A percentile compares a stretch with the other conserved stretches of the same genome.
phyloP scores from a whole-genome alignment of 2,113 vertebrate genomes.

The Bagarius yarrelli region DNA sequence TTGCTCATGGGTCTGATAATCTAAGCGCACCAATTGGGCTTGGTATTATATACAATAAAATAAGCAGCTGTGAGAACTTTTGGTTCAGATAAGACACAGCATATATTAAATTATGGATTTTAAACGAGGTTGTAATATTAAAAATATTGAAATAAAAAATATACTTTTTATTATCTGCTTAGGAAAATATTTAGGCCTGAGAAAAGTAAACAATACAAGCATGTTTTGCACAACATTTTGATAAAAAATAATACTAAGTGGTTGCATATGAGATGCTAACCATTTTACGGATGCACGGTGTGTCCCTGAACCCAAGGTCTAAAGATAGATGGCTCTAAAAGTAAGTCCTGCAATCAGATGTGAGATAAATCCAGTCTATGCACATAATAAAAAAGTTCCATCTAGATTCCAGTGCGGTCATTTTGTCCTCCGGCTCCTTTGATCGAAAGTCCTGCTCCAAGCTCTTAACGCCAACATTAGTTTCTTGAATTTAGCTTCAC shows the following conservation, averaged over 20 bases:
- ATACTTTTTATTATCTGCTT: neutral
- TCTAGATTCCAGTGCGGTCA: constrained; percentile 56
- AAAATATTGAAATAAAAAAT: neutral
- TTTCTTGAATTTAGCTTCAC: constrained; percentile 67
- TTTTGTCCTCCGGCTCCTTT: constrained; percentile 61
- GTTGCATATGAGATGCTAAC: neutral
- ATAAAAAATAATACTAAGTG: neutral
- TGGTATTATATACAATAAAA: constrained; percentile 27
- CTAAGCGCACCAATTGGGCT: constrained; percentile 17
- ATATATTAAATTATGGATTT: neutral
- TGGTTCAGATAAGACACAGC: neutral
- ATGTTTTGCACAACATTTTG: neutral
- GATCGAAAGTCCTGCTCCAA: constrained; percentile 63
- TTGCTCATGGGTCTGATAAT: constrained; percentile 39
- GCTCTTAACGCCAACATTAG: constrained; percentile 63
- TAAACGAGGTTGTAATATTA: neutral
- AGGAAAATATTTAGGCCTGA: neutral
- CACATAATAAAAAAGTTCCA: constrained; percentile 53
- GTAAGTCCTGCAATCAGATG: constrained; percentile 55
- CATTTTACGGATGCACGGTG: neutral
- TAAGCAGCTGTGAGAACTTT: neutral
- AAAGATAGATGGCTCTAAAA: constrained; percentile 63
- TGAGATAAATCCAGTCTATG: constrained; percentile 49
- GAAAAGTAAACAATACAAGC: neutral
- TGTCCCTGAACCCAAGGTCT: constrained; percentile 18